Percentiles rank a stretch among this genome's conserved stretches.
These are phyloP conservation scores for Artemia sinica DNA, from an alignment of 2,888 invertebrate genomes.

Conservation along the genomic window DNA sequence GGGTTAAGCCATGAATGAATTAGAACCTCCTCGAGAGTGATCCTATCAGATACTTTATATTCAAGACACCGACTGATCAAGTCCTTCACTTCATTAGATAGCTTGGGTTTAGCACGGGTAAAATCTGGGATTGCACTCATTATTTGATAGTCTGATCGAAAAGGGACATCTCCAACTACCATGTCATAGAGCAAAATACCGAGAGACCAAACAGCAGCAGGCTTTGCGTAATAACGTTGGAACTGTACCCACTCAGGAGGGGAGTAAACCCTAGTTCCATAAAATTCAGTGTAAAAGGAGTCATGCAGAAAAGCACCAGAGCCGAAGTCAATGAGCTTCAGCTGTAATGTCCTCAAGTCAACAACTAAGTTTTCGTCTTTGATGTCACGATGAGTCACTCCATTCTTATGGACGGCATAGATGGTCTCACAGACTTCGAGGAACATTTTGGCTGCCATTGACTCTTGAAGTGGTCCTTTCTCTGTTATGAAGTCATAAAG, in stretches of 20 bases:
- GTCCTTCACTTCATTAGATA: slow-evolving; percentile 35
- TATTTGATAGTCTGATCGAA: slow-evolving; percentile 41
- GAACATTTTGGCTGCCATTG: slow-evolving; percentile 38
- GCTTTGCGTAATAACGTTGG: slow-evolving; percentile 38
- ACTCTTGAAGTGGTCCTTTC: slow-evolving; percentile 37
- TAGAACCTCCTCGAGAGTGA: slow-evolving; percentile 36
- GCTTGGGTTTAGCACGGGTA: slow-evolving; percentile 25
- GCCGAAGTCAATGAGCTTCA: slow-evolving; percentile 44
- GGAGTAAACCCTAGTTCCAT: slow-evolving; percentile 45
- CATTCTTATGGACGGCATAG: slow-evolving; percentile 35
- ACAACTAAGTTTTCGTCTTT: slow-evolving; percentile 45
- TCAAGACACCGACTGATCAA: slow-evolving; percentile 38
- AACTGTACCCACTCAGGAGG: slow-evolving; percentile 44
- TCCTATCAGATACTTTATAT: slow-evolving; percentile 35
- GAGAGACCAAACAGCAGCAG: slow-evolving; percentile 44
- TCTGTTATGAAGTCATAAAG: slow-evolving; percentile 44
- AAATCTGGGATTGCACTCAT: slow-evolving; percentile 31
- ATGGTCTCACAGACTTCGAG: slow-evolving; percentile 38
- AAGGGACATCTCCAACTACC: slow-evolving; percentile 46
- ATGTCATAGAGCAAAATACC: slow-evolving; percentile 44
- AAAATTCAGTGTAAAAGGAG: slow-evolving; percentile 41
- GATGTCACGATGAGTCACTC: slow-evolving; percentile 41
- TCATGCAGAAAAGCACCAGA: slow-evolving; percentile 40
- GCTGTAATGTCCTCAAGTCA: slow-evolving; percentile 36
- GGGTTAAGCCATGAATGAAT: slow-evolving; percentile 35